These are phyloP conservation scores for Galerucella calmariensis DNA, from an alignment of 2,888 invertebrate genomes.

Conservation along the genomic window DNA sequence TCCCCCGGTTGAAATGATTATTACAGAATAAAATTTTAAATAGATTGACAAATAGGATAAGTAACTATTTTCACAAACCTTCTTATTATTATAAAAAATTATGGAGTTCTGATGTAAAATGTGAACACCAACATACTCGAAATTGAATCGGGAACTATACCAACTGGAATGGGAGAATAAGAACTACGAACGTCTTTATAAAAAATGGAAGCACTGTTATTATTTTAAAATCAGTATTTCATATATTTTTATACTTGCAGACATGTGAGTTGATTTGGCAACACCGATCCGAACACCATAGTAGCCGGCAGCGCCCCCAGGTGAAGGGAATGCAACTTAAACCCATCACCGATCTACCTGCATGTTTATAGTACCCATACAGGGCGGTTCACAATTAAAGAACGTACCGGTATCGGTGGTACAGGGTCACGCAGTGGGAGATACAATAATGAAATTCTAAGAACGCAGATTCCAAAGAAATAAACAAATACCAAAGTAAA, in stretches of 20 bases:
- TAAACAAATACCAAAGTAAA: conserved; percentile 18
- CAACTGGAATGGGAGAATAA: too few species aligned
- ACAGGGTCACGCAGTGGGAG: conserved; percentile 32
- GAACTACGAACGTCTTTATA: too few species aligned
- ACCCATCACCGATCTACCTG: conserved; percentile 52
- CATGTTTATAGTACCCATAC: conserved; percentile 47
- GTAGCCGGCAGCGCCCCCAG: conserved; percentile 48
- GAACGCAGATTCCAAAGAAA: conserved; percentile 20
- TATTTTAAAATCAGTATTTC: background rate
- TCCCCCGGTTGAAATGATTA: too few species aligned
- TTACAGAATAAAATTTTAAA: too few species aligned
- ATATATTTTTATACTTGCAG: background rate
- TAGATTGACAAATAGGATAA: too few species aligned
- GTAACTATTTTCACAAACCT: too few species aligned
- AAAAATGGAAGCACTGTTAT: too few species aligned
- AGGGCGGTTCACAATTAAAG: conserved; percentile 35
- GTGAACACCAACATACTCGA: too few species aligned
- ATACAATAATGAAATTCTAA: conserved; percentile 29
- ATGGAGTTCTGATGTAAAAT: too few species aligned
- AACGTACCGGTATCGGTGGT: conserved; percentile 18
- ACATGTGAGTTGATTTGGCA: background rate
- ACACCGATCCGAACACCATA: conserved; percentile 20
- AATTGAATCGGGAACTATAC: too few species aligned
- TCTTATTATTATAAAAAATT: too few species aligned
- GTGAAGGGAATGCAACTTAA: conserved; percentile 51